phyloP scores from a whole-genome alignment of 2,113 vertebrate species.

The Corapipo altera region DNA sequence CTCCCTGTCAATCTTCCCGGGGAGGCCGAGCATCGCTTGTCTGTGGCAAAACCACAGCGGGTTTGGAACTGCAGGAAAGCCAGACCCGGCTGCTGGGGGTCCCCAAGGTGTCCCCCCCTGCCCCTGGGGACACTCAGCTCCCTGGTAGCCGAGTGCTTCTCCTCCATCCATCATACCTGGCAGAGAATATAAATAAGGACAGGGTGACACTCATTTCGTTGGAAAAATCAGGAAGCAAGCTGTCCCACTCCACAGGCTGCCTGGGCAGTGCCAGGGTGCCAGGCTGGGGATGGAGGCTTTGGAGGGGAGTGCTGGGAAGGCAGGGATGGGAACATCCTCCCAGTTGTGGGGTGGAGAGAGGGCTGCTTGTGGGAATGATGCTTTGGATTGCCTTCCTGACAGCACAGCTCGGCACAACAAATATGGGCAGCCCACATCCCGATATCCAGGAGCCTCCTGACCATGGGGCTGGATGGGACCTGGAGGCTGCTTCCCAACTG shows the following conservation, averaged over 20 bases:
- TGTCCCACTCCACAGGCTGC: fast-evolving
- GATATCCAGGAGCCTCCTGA: not conserved
- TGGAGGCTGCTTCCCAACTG: not conserved
- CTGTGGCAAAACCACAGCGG: fast-evolving
- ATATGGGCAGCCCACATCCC: fast-evolving
- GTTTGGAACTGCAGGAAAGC: not conserved
- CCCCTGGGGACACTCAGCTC: not conserved
- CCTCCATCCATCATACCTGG: not conserved
- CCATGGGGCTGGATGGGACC: not conserved
- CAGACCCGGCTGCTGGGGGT: fast-evolving
- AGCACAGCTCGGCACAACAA: not conserved
- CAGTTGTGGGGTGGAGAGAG: fast-evolving
- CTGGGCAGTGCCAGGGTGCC: not conserved
- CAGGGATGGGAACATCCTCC: not conserved
- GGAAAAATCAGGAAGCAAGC: not conserved
- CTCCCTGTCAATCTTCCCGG: not conserved
- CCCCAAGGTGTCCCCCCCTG: not conserved
- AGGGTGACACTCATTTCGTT: fast-evolving
- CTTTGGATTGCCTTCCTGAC: not conserved
- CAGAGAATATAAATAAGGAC: not conserved
- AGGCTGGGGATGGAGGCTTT: not conserved
- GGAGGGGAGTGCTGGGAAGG: not conserved
- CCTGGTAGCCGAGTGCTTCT: fast-evolving
- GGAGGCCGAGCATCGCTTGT: not conserved
- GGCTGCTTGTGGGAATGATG: not conserved